phyloP scores from a whole-genome alignment of 2,797 vertebrate genomes.

The Chaetophractus vellerosus region DNA sequence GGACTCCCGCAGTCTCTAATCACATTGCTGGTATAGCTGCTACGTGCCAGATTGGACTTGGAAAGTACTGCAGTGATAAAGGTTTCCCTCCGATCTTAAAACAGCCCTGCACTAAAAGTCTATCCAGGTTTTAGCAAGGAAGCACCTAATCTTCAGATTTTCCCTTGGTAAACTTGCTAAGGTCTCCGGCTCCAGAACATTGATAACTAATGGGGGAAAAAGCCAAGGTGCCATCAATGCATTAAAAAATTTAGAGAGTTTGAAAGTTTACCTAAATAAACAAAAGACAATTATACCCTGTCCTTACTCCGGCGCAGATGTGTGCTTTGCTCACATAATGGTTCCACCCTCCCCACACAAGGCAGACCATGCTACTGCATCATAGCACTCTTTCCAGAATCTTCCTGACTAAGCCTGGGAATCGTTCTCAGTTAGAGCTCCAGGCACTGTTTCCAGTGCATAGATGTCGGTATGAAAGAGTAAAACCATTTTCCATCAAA shows the following conservation, averaged over 20 bases:
- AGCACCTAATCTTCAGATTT: not conserved
- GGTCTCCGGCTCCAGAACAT: not conserved
- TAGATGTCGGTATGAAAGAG: not conserved
- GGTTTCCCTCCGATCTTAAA: constrained; percentile 51
- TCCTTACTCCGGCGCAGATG: not conserved
- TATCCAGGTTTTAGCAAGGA: not conserved
- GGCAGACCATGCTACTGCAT: not conserved
- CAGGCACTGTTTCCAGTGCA: constrained; percentile 24
- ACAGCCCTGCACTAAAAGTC: constrained; percentile 20
- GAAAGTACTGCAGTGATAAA: not conserved
- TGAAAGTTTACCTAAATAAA: not conserved
- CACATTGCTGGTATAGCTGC: not conserved
- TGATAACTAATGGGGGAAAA: not conserved
- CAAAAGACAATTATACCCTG: not conserved
- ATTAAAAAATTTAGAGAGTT: not conserved
- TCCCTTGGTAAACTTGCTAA: not conserved
- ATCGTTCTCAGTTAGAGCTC: not conserved
- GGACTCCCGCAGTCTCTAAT: not conserved
- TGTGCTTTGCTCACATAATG: not conserved
- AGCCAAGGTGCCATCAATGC: not conserved
- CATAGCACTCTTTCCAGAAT: constrained; percentile 36
- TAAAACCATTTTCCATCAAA: not conserved
- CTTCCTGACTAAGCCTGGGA: not conserved
- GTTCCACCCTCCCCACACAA: not conserved
- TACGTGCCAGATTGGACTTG: not conserved